These are phyloP conservation scores for Holotrichia oblita DNA, from an alignment of 1,140 invertebrate species.

Conservation along the genomic window DNA sequence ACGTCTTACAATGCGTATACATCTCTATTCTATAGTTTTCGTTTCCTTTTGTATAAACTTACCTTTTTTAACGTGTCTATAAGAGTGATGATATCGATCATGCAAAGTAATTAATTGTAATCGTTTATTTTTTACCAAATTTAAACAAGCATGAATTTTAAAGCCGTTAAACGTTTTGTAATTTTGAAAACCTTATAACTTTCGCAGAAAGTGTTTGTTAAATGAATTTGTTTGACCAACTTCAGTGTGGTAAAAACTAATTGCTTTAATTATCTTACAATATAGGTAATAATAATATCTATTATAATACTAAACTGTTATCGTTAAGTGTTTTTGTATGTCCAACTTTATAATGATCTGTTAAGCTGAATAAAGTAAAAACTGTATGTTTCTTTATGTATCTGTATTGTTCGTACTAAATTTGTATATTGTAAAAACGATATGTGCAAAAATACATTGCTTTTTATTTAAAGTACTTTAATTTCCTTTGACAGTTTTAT, in stretches of 20 bases:
- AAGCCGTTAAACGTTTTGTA: slow-evolving; percentile 1
- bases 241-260: slow-evolving; percentile 8
- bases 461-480: neutral
- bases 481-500: no score
- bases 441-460: slow-evolving; percentile 8
- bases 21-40: neutral
- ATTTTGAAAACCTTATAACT: neutral
- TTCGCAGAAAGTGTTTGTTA: slow-evolving; percentile 27
- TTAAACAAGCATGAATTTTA: neutral
- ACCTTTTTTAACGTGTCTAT: neutral
- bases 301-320: slow-evolving; percentile 19
- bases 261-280: slow-evolving; percentile 6
- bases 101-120: neutral
- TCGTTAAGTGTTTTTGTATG: slow-evolving; percentile 31
- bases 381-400: slow-evolving; percentile 14
- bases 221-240: neutral
- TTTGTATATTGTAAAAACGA: slow-evolving; percentile 29
- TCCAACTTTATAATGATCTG: slow-evolving; percentile 21
- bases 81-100: no score
- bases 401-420: slow-evolving; percentile 22
- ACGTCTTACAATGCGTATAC: neutral
- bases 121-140: neutral
- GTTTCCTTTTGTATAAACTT: neutral
- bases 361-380: neutral
- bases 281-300: neutral